Evolutionary conservation across 2,888 invertebrate species (phyloP).

Genomic region (Agrochola macilenta): DNA sequence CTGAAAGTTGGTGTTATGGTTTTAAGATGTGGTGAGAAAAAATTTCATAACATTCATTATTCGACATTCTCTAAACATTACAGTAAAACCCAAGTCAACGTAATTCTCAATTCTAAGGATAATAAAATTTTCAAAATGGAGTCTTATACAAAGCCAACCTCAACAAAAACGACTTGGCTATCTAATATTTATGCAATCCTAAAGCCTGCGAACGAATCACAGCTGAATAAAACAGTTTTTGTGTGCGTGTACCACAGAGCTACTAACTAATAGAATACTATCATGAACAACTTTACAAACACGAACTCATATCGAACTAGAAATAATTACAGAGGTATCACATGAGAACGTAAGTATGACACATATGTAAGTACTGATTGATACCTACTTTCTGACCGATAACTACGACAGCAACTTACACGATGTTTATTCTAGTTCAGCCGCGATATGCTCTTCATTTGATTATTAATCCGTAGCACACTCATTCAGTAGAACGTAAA

Average conservation of each 20-base stretch:
- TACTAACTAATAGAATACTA: conserved; percentile 3
- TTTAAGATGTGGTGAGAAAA: background rate
- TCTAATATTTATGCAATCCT: conserved; percentile 16
- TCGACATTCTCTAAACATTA: background rate
- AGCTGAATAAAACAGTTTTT: conserved; percentile 10
- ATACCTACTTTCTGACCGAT: background rate
- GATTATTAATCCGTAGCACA: background rate
- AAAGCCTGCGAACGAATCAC: conserved; percentile 16
- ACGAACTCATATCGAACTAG: background rate
- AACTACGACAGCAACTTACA: no score
- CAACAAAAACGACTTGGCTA: background rate
- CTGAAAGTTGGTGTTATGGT: background rate
- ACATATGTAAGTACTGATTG: background rate
- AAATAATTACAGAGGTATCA: background rate
- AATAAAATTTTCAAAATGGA: background rate
- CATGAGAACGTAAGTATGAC: background rate
- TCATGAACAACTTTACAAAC: background rate
- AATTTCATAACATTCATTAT: background rate
- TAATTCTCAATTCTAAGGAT: background rate
- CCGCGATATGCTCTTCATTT: background rate
- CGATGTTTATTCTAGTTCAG: background rate
- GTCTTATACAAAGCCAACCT: background rate
- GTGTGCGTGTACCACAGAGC: background rate
- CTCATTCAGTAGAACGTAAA: background rate
- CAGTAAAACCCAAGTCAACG: background rate